Conservation (phyloP, 2,888 invertebrate species). For the Hypolimnas misippus region DNA sequence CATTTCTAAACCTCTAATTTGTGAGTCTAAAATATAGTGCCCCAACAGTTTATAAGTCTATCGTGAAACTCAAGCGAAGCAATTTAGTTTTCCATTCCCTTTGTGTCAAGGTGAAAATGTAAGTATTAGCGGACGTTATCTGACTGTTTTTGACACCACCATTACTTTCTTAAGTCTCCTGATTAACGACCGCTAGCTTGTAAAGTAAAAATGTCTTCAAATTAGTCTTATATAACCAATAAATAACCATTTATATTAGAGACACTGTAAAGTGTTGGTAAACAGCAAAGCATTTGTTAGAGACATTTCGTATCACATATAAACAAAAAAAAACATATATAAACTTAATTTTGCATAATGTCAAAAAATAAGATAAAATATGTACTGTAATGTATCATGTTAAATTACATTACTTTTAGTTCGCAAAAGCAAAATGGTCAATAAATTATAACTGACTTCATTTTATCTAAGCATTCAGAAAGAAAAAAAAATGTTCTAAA, state of each 20-base stretch:
- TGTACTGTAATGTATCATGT: neutral
- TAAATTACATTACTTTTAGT: neutral
- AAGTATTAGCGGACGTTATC: slow-evolving; percentile 27
- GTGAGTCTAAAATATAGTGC: neutral
- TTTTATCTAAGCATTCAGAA: neutral
- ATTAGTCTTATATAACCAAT: neutral
- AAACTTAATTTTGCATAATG: neutral
- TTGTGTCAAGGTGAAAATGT: slow-evolving; percentile 35
- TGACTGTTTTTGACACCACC: slow-evolving; percentile 31
- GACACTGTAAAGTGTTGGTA: too few species aligned
- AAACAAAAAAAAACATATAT: too few species aligned
- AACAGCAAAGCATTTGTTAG: too few species aligned
- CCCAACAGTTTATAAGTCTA: slow-evolving; percentile 8
- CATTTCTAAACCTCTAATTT: neutral
- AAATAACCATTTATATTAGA: too few species aligned
- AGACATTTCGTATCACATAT: too few species aligned
- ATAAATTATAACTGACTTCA: neutral
- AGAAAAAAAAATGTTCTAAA: neutral
- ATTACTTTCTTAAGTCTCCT: slow-evolving; percentile 29
- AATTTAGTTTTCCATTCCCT: slow-evolving; percentile 38
- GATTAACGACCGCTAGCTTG: slow-evolving; percentile 24
- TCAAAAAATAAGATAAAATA: neutral
- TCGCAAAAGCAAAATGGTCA: neutral
- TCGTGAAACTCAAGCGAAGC: slow-evolving; percentile 28
- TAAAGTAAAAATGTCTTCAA: slow-evolving; percentile 3